A percentile compares a stretch with the other conserved stretches of the same genome.
These are phyloP conservation scores for Heterochromis multidens DNA, from an alignment of 2,113 vertebrate species.

Conservation along the genomic window DNA sequence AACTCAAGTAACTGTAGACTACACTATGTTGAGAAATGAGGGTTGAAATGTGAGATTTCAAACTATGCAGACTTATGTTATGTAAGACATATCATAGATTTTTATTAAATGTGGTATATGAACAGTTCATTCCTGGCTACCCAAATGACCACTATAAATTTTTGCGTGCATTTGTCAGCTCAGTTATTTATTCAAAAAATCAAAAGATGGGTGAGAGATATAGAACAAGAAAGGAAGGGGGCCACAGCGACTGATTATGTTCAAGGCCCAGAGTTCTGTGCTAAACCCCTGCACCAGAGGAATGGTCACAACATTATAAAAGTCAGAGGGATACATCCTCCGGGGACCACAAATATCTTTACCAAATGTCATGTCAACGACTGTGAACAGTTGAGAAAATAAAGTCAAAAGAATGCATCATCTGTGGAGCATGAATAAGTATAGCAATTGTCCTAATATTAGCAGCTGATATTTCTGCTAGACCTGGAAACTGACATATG, in stretches of 20 bases:
- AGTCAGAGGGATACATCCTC: background rate
- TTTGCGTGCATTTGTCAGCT: background rate
- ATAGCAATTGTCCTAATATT: background rate
- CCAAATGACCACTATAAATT: background rate
- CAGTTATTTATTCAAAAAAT: background rate
- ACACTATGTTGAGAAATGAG: background rate
- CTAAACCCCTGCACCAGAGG: background rate
- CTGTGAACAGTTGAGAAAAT: no score
- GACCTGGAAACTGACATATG: background rate
- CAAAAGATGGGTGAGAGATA: background rate
- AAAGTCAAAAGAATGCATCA: background rate
- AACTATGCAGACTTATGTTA: no score
- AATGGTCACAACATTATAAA: background rate
- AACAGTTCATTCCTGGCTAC: background rate
- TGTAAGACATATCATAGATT: background rate
- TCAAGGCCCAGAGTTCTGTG: background rate
- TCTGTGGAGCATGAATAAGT: background rate
- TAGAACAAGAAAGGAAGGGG: background rate
- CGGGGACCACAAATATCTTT: accelerated
- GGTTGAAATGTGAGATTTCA: background rate
- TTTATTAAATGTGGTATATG: background rate
- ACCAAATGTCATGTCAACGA: background rate
- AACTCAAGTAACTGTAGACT: background rate
- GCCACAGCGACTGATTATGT: background rate
- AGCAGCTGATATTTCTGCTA: background rate